phyloP scores from a whole-genome alignment of 2,888 invertebrate species.

The Marasmarcha lunaedactyla region DNA sequence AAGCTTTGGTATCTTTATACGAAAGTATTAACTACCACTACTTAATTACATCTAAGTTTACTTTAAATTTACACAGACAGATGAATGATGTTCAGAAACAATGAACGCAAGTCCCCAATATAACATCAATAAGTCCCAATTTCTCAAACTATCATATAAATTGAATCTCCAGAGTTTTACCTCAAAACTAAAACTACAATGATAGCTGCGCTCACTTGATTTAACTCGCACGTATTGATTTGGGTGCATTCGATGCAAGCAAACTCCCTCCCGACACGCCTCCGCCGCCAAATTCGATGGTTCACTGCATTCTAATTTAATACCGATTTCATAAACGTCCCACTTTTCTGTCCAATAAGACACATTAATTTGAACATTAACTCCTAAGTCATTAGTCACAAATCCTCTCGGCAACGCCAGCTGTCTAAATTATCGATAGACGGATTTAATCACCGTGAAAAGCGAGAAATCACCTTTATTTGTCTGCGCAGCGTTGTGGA shows the following conservation, averaged over 20 bases:
- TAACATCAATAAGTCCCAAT: no score
- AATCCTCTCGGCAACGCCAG: not conserved
- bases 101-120: no score
- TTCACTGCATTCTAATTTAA: slow-evolving; percentile 42
- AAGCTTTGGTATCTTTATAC: no score
- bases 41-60: no score
- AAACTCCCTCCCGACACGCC: slow-evolving; percentile 6
- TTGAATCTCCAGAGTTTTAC: no score
- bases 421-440: no score
- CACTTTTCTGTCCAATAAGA: not conserved
- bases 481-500: no score
- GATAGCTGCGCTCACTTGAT: slow-evolving; percentile 4
- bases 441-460: not conserved
- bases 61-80: no score
- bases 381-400: not conserved
- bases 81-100: no score
- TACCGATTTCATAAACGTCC: slow-evolving; percentile 28
- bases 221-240: slow-evolving; percentile 11
- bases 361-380: not conserved
- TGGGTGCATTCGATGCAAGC: slow-evolving; percentile 4
- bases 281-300: slow-evolving; percentile 16
- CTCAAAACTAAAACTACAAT: slow-evolving; percentile 3
- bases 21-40: no score
- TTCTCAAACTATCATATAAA: no score
- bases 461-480: no score